These are phyloP conservation scores for Vanessa atalanta DNA, from an alignment of 1,140 invertebrate species.

Conservation along the genomic window DNA sequence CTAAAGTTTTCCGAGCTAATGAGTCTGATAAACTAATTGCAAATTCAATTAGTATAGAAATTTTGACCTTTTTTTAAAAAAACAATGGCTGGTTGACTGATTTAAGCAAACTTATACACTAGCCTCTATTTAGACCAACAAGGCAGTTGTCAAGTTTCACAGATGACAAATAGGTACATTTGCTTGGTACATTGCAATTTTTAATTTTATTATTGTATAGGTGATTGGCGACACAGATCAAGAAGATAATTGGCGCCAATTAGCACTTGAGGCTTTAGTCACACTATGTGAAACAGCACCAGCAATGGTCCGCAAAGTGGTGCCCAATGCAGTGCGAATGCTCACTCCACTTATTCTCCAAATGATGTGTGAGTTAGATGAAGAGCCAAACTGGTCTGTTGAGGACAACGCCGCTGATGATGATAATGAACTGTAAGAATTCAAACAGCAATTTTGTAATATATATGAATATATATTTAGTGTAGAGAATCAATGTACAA, in stretches of 20 bases:
- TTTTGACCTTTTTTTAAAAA: too few relatives aligned
- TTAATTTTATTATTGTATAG: conserved; percentile 14
- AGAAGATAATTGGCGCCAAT: conserved; percentile 92
- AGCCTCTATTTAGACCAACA: too few relatives aligned
- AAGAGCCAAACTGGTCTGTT: conserved; percentile 92
- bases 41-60: too few relatives aligned
- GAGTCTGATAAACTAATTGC: too few relatives aligned
- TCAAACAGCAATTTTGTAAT: too few relatives aligned
- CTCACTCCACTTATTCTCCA: conserved; percentile 92
- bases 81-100: too few relatives aligned
- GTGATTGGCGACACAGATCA: conserved; percentile 84
- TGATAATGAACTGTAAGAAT: conserved; percentile 86
- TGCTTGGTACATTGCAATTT: background rate
- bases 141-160: too few relatives aligned
- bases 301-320: conserved; percentile 96
- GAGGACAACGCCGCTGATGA: conserved; percentile 91
- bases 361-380: conserved; percentile 99
- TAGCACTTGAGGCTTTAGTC: conserved; percentile 96
- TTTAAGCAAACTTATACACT: too few relatives aligned
- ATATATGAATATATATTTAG: background rate
- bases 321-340: conserved; percentile 88
- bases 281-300: conserved; percentile 97
- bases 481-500: background rate
- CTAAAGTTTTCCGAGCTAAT: background rate
- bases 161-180: background rate